phyloP scores from a whole-genome alignment of 1,140 invertebrate species.

The Spodoptera frugiperda region DNA sequence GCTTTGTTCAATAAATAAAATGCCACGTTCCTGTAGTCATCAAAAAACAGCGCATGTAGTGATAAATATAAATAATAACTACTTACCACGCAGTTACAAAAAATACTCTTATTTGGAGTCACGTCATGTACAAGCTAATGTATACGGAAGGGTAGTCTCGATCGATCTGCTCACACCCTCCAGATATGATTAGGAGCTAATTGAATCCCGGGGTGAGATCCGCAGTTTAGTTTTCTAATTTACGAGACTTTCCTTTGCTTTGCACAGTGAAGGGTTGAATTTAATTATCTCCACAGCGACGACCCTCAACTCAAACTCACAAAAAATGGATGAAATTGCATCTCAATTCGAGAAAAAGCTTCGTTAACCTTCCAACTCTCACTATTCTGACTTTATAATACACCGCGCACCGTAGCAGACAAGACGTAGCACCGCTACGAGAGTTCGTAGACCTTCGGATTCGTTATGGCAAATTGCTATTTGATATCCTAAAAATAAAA shows the following conservation, averaged over 20 bases:
- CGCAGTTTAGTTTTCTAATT: conserved; percentile 86
- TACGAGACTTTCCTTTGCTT: conserved; percentile 81
- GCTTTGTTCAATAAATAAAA: neutral
- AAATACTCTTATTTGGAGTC: conserved; percentile 29
- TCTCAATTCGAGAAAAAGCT: conserved; percentile 60
- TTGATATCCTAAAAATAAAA: conserved; percentile 55
- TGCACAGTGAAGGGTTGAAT: conserved; percentile 79
- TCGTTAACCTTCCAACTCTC: conserved; percentile 54
- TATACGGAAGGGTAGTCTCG: conserved; percentile 62
- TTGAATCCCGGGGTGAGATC: conserved; percentile 83
- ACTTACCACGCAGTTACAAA: conserved; percentile 14
- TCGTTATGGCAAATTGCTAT: conserved; percentile 63
- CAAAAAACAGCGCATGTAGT: neutral
- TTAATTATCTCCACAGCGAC: conserved; percentile 77
- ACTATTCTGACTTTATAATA: conserved; percentile 58
- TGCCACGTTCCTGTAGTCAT: neutral
- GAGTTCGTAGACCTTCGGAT: conserved; percentile 49
- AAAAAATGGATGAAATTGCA: conserved; percentile 71
- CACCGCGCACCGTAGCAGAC: conserved; percentile 37
- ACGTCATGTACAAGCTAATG: conserved; percentile 40
- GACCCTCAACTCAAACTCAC: conserved; percentile 65
- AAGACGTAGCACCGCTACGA: conserved; percentile 48
- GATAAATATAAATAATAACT: conserved; percentile 9
- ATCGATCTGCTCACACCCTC: conserved; percentile 83
- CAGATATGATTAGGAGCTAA: conserved; percentile 85